phyloP scores from a whole-genome alignment of 2,797 vertebrate species.

The Ptychobarbus kaznakovi region DNA sequence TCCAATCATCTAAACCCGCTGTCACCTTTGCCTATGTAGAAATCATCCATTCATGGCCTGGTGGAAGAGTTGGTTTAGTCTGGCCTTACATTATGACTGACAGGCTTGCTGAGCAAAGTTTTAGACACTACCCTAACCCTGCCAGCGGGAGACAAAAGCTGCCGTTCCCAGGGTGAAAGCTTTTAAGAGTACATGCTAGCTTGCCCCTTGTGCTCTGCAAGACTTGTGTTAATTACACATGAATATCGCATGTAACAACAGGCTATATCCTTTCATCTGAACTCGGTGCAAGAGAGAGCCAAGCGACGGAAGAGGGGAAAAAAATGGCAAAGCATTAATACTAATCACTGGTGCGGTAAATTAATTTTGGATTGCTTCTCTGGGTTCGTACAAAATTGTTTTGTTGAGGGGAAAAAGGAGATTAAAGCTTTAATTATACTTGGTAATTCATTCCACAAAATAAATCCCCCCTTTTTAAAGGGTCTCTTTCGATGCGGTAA shows the following conservation, averaged over 20 bases:
- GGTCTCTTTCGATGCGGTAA: conserved; percentile 61
- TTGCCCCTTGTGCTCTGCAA: conserved; percentile 62
- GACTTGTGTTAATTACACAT: conserved; percentile 71
- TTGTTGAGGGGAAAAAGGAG: conserved; percentile 79
- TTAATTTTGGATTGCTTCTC: conserved; percentile 83
- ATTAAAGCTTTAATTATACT: conserved; percentile 82
- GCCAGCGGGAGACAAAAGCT: conserved; percentile 48
- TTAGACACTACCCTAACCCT: conserved; percentile 40
- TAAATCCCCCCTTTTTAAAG: conserved; percentile 72
- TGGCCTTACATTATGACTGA: conserved; percentile 37
- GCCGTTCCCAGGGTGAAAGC: conserved; percentile 62
- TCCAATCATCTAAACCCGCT: neutral
- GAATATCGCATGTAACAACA: conserved; percentile 74
- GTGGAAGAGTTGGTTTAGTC: conserved; percentile 23
- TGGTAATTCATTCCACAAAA: conserved; percentile 80
- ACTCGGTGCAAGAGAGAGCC: conserved; percentile 51
- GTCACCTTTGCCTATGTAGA: neutral
- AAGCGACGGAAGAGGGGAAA: conserved; percentile 34
- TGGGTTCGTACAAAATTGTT: conserved; percentile 81
- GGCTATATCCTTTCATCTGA: conserved; percentile 70
- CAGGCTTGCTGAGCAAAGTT: conserved; percentile 34
- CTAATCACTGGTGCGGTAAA: conserved; percentile 81
- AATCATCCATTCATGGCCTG: conserved; percentile 24
- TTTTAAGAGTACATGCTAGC: conserved; percentile 67
- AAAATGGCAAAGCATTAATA: conserved; percentile 77